Evolutionary conservation across 2,113 vertebrate genomes (phyloP), one percentile per base, ranked within the genome.

Genomic region (Sprattus sprattus): DNA sequence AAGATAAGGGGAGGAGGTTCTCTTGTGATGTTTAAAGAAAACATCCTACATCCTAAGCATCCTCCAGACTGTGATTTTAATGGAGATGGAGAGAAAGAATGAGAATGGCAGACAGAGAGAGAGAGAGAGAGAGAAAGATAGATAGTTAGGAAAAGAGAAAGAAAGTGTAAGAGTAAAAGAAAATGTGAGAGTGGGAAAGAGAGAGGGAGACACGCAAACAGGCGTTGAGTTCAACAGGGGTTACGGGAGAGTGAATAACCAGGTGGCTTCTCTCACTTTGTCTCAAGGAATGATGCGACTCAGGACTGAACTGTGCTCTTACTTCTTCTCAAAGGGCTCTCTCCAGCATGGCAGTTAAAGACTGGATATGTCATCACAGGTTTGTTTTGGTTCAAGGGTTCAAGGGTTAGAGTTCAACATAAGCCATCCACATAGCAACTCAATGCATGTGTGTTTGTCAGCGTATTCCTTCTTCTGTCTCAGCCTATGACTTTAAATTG

Each of bases 311-410:
- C 71, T 11, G 54, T 22, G 71, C 25, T 15, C 28, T 78, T 28
- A 16, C 28, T 78, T 78, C 32, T 16, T 13, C 25, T 78, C 71
- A 78, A 78, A 78, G 71, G 71, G 32, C 2, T 39, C 71, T 78
- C 25, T 39, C 10, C 71, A 4, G 25, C 28, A 39, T 67, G 64
- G 32, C 28, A 28, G 28, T 78, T 78, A 32, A 78, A 78, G 71
- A 39, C 71, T 78, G 71, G 71, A 32, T 78, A 78, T 78, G 71
- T 78, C 71, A 78, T 78, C 71, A 78, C 71, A 78, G 32, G 71
- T 78, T 78, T 78, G 71, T 78, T 78, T 78, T 78, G 71, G 71
- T 78, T 78, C 71, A 16, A 78, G 71, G 32, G 71, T 78, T 78
- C 71, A 44, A 32, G 39, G 71, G 28, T 39, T 15, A 75, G 71